Base-by-base conservation (phyloP, 2,888 invertebrate genomes). In the Hypercompe scribonia region DNA sequence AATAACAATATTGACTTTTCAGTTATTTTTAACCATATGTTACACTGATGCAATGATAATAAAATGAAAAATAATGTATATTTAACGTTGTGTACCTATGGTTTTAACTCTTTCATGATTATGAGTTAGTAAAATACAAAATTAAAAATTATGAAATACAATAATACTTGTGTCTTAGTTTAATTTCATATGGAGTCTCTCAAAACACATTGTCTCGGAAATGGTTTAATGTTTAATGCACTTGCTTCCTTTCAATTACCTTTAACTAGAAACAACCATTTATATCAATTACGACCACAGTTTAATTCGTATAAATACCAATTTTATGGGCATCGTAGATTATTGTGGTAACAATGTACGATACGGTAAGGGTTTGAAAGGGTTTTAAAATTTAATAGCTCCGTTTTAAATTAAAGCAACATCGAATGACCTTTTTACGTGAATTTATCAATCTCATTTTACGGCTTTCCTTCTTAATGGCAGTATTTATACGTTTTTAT, bases 271-370 rank as follows among this genome's bases (percentile, higher is more conserved):
- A 93, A 94, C 92, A 91, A 87, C 94, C 94, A 95, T 95, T 95
- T 93, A 90, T 95, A 92, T 95, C 95, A 95, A 95, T 95, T 95
- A 93, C 90, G 88, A 84, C 80, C 88, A 84, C 86, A 90, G 89
- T 90, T 95, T 93, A 94, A 95, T 95, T 95, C 93, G 89, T 92
- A 91, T 92, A 93, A 94, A 95, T 93, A 94, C 91, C 93, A 94
- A 93, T 94, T 94, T 94, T 93, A 94, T 93, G 93, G 93, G 83
- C 87, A 88, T 86, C 87, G 85, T 89, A 87, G 91, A 91, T 92
- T 90, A 91, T 90, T 92, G 90, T 91, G 91, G 92, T 89, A 86
- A 83, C 79, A 85, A 81, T 84, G 71, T 80, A 88, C 78, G 76
- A 81, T 81, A 82, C 77, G 78, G 78, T 80, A 87, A 86, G 88